These are phyloP conservation scores for Drosophila ambigua DNA, from an alignment of 1,140 invertebrate species.

Conservation along the genomic window DNA sequence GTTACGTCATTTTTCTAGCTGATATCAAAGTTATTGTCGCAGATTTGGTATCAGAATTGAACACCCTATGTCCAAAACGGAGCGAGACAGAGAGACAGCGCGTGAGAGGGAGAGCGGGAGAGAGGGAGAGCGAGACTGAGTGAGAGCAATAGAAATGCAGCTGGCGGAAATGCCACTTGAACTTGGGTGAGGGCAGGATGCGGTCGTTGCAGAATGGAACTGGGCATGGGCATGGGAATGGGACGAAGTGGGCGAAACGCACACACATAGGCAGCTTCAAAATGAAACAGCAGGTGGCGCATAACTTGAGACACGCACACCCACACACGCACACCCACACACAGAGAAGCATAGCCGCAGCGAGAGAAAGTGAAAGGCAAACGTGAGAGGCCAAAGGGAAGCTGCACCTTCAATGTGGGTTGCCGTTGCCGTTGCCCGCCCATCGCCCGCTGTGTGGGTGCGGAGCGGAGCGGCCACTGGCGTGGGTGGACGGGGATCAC, in stretches of 20 bases:
- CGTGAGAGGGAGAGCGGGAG: slow-evolving; percentile 1
- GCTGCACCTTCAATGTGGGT: slow-evolving; percentile 40
- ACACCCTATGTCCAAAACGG: slow-evolving; percentile 54
- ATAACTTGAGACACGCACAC: slow-evolving; percentile 51
- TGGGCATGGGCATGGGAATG: too few relatives aligned
- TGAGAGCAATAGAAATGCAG: slow-evolving; percentile 23
- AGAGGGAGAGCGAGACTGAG: neutral
- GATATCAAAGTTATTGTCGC: slow-evolving; percentile 83
- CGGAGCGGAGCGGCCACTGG: neutral
- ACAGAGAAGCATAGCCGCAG: slow-evolving; percentile 2
- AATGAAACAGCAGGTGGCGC: slow-evolving; percentile 59
- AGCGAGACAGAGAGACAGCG: slow-evolving; percentile 4
- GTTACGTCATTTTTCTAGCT: slow-evolving; percentile 84
- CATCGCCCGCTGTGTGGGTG: slow-evolving; percentile 1
- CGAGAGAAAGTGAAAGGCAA: slow-evolving; percentile 32
- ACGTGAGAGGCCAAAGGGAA: slow-evolving; percentile 13
- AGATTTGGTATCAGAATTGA: slow-evolving; percentile 84
- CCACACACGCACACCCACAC: slow-evolving; percentile 11
- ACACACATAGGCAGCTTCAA: slow-evolving; percentile 16
- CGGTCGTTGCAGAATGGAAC: neutral
- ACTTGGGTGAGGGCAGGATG: slow-evolving; percentile 54
- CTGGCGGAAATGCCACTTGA: slow-evolving; percentile 57
- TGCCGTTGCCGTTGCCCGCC: slow-evolving; percentile 1
- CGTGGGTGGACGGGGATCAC: slow-evolving; percentile 42
- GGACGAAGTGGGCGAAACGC: neutral